Evolutionary conservation across 2,797 vertebrate genomes (phyloP), one percentile per base, ranked within the genome.

Genomic region (Argentina silus): DNA sequence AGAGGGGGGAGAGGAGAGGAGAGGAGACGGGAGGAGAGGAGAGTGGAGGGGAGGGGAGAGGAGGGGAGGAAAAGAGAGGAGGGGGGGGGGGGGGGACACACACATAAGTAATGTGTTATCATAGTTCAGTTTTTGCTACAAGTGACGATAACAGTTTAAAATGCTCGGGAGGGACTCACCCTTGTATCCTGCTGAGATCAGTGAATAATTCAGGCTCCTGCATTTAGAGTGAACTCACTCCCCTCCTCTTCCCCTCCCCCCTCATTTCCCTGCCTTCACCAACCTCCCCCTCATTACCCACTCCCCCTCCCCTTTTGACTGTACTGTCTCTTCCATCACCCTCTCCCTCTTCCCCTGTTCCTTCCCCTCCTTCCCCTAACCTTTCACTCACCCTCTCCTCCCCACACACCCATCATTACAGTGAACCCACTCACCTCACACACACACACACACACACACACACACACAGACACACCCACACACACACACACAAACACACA

Each of bases 181-280:
- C 73, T 71, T 78, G 78, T 80, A 81, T 85, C 80, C 79, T 83
- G 80, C 71, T 67, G 78, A 75, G 66, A 61, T 70, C 70, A 77
- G 70, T 91, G 43, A 90, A 93, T 91, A 82, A 92, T 91, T 91
- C 70, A 91, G 45, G 61, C 81, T 76, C 51, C 82, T 81, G 64
- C 75, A 80, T 88, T 89, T 81, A 86, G 78, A 79, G 82, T 83
- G 81, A 88, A 90, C 90, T 79, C 74, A 0, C 79, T 84, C 65
- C 83, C 76, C 79, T 75, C 63, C 9, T n/a, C 12, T 6, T 61
- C 12, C 27, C 63, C 10, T 19, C 56, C 43, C 2, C 21, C 44
- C 44, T 17, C 68, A 14, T 68, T 48, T 8, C 19, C 4, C 47
- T 51, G 21, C 71, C 69, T 10, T 27, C 7, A 21, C 45, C 8